These are phyloP conservation scores for Hydriomena furcata DNA, from an alignment of 2,888 invertebrate species.

Conservation along the genomic window DNA sequence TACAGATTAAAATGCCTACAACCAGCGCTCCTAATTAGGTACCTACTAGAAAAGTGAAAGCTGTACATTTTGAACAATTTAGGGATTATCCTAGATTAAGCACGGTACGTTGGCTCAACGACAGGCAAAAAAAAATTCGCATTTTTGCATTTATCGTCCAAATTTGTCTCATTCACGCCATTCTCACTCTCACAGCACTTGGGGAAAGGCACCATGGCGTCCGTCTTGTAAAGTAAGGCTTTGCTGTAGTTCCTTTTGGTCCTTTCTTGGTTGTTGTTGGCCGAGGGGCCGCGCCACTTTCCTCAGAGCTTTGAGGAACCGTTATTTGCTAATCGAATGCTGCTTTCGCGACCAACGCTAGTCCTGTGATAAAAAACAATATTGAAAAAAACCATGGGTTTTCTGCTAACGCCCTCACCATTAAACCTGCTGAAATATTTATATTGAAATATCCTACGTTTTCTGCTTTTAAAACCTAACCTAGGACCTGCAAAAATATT, in stretches of 20 bases:
- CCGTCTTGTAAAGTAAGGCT: conserved; percentile 52
- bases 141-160: conserved; percentile 57
- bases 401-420: no score
- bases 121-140: conserved; percentile 63
- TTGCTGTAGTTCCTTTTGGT: conserved; percentile 69
- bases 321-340: conserved; percentile 71
- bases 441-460: no score
- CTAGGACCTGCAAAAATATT: no score
- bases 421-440: no score
- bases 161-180: conserved; percentile 45
- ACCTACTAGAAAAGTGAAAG: not conserved
- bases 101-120: not conserved
- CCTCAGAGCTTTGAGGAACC: conserved; percentile 78
- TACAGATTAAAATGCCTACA: no score
- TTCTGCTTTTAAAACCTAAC: no score
- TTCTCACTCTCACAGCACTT: conserved; percentile 72
- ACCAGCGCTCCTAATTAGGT: no score
- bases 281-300: conserved; percentile 55
- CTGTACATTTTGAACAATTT: conserved; percentile 3
- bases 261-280: conserved; percentile 63
- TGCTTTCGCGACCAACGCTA: conserved; percentile 72
- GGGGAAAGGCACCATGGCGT: conserved; percentile 64
- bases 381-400: no score
- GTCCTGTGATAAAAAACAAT: conserved; percentile 60
- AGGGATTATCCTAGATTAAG: not conserved